Evolutionary conservation across 2,888 invertebrate genomes (phyloP), one percentile per base, ranked within the genome.

Genomic region (Tribolium freemani): DNA sequence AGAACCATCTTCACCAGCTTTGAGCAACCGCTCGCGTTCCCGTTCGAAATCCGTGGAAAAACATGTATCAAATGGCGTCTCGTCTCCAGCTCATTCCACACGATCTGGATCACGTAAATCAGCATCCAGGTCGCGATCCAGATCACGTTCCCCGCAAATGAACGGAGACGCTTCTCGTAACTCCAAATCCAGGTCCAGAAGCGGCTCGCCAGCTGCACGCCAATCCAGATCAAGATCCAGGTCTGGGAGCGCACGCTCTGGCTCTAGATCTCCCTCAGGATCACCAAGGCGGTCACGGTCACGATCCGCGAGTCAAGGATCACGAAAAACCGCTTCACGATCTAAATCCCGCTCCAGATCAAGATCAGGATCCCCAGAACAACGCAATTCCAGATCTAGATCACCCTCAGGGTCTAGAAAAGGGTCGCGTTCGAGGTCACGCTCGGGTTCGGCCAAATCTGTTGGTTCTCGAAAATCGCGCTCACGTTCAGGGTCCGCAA

Each of bases 61-160:
- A 79, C 69, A 76, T 44, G 71, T 75, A 30, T 48, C 70, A 53
- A 76, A 72, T 70, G 69, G 50, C 46, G 46, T 21, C 1, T 4
- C 11, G 30, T 67, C 67, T 11, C 67, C 67, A 45, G 57, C 75
- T 44, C 75, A 82, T 6, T 77, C 77, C 9, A 83, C 83, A 0
- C 77, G 78, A 53, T 84, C 83, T 72, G 81, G 83, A 11, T 85
- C 86, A 8, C 76, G 82, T 50, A 84, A 83, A 75, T 77, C 77
- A 50, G 67, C 80, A 75, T 82, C 84, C 26, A 75, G 82, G 50
- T 85, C 84, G 5, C 73, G 79, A 50, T 79, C 81, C 1, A 63
- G 75, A 60, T 78, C 78, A 1, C 64, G 74, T 31, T 81, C 80
- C 16, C 73, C 76, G 60, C 38, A 60, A 79, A 73, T 78, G 78